Base-by-base conservation (phyloP, 2,888 invertebrate species). In the Papilio gigon region DNA sequence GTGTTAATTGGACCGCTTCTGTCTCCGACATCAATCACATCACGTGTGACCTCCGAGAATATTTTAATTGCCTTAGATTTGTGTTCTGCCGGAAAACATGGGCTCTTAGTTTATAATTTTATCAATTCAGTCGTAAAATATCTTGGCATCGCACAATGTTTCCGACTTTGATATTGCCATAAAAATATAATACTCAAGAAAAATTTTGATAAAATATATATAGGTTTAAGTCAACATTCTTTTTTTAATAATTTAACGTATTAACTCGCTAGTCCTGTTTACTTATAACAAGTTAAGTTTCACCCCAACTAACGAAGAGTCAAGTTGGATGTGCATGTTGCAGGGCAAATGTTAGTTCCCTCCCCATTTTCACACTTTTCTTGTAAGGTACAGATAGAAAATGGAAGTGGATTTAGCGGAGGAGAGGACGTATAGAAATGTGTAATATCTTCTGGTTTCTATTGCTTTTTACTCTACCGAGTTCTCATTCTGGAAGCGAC, bases 61-160 rank as follows among this genome's bases (percentile, higher is more conserved):
- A 59, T 30, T 60, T 60, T 65, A 65, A 68, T 65, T 68, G 62
- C 60, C 62, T n/a, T 25, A 68, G 68, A 68, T 62, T 60, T 60
- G 64, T 64, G 60, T 20, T 50, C 17, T 68, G 50, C 50, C 60
- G 65, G 68, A 63, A 63, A 63, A 68, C 30, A 27, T 22, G 63
- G 42, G 17, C n/a, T 58, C 44, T 44, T 33, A 44, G 42, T 67
- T 67, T 67, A 56, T 66, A 66, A 66, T 66, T 68, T 33, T 63
- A 56, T 58, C 68, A 68, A 68, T 59, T 58, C 58, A 42, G 47
- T 63, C 68, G 63, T 58, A 63, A 44, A 63, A 68, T 56, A 27
- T 68, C 58, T 68, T 68, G 63, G 68, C 68, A 68, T 30, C 33
- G 42, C 6, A 42, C 33, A 33, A 35, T 30, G 42, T 42, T 42